Evolutionary conservation across 1,140 invertebrate genomes (phyloP).

Genomic region (Wasmannia auropunctata): DNA sequence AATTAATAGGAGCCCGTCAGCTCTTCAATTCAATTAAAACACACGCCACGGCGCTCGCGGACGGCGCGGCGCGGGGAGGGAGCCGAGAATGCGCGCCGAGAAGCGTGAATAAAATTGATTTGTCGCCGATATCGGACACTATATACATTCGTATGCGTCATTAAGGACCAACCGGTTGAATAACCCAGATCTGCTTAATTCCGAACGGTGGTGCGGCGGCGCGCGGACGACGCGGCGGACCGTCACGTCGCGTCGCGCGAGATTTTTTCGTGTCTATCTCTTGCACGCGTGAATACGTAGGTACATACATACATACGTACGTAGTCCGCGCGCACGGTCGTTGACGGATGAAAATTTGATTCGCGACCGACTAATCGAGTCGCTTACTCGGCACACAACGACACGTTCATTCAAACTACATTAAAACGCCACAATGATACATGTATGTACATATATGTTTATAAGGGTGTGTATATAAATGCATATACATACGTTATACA

Average conservation of each 20-base stretch:
- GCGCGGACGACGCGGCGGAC: background rate
- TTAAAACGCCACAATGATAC: constrained; percentile 10
- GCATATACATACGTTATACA: background rate
- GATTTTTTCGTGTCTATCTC: background rate
- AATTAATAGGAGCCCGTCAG: constrained; percentile 24
- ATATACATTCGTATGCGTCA: constrained; percentile 20
- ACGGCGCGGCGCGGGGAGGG: background rate
- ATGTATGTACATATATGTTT: background rate
- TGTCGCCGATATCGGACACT: constrained; percentile 1
- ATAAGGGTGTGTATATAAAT: too few species aligned
- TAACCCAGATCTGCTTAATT: constrained; percentile 37
- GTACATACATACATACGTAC: background rate
- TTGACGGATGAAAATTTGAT: constrained; percentile 43
- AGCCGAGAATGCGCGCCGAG: background rate
- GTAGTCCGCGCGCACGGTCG: background rate
- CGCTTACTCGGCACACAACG: constrained; percentile 31
- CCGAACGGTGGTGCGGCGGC: background rate
- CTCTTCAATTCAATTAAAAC: constrained; percentile 24
- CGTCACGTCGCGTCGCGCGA: too few species aligned
- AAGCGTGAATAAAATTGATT: constrained; percentile 28
- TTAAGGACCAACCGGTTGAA: constrained; percentile 17
- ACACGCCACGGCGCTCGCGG: background rate
- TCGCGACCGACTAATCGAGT: constrained; percentile 45
- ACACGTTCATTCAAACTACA: constrained; percentile 43
- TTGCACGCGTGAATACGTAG: background rate